A percentile compares a stretch with the other conserved stretches of the same genome.
Evolutionary conservation across 2,113 vertebrate species (phyloP).

Genomic region (Elephas maximus): DNA sequence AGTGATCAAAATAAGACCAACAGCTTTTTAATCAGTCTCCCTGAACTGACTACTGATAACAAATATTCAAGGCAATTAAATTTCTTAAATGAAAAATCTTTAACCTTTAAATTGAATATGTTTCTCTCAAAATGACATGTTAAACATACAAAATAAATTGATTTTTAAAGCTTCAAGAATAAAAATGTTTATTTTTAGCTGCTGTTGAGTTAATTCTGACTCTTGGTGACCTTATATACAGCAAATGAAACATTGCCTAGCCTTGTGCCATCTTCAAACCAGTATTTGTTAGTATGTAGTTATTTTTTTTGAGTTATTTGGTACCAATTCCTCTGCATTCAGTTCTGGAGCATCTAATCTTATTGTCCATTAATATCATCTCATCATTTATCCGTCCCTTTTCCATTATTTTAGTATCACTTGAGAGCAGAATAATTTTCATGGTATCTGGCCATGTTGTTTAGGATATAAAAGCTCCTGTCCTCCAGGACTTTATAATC

Average conservation of each 20-base stretch:
- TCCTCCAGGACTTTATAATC: not conserved
- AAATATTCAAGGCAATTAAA: slow-evolving; percentile 7
- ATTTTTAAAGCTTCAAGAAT: slow-evolving; percentile 18
- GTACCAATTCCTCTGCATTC: not conserved
- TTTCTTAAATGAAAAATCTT: slow-evolving; percentile 2
- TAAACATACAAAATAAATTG: not conserved
- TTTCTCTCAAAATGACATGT: not conserved
- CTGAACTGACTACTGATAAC: not conserved
- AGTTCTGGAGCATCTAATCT: not conserved
- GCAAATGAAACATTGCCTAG: not conserved
- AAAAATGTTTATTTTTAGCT: not conserved
- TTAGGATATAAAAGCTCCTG: not conserved
- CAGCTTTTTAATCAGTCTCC: not conserved
- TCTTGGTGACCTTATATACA: not conserved
- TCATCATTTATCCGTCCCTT: not conserved
- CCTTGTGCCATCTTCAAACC: not conserved
- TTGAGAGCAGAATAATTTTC: not conserved
- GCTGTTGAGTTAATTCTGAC: not conserved
- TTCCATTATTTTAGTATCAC: not conserved
- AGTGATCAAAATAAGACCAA: slow-evolving; percentile 15
- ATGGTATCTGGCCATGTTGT: not conserved
- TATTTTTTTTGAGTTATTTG: not conserved
- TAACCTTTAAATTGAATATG: slow-evolving; percentile 1
- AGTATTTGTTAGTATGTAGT: not conserved
- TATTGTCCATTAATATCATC: not conserved